phyloP scores from a whole-genome alignment of 2,113 vertebrate genomes.

The Condylura cristata region DNA sequence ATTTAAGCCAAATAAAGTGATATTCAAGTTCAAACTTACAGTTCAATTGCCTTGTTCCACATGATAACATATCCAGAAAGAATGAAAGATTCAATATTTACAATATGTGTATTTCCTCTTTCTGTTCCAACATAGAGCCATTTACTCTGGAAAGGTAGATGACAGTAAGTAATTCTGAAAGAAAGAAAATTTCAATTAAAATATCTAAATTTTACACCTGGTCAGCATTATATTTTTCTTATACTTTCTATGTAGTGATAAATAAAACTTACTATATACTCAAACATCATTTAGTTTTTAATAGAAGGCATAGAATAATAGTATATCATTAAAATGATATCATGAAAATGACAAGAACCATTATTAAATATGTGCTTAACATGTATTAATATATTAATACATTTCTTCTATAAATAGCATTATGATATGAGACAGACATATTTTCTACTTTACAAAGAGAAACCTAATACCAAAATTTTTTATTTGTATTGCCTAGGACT shows the following conservation, averaged over 20 bases:
- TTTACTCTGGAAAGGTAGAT: conserved; percentile 99
- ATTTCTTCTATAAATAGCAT: conserved; percentile 31
- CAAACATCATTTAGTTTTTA: conserved; percentile 9
- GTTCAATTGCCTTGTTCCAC: conserved; percentile 99
- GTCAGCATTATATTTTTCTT: conserved; percentile 56
- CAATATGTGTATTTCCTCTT: conserved; percentile 97
- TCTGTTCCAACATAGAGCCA: conserved; percentile 99
- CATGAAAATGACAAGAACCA: conserved; percentile 47
- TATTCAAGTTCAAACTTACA: conserved; percentile 90
- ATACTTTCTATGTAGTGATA: conserved; percentile 12
- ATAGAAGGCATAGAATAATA: neutral
- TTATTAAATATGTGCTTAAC: conserved; percentile 1
- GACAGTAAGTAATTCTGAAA: conserved; percentile 97
- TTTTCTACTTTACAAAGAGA: conserved; percentile 4
- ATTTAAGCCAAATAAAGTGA: conserved; percentile 44
- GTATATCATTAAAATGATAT: conserved; percentile 5
- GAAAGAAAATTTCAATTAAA: conserved; percentile 76
- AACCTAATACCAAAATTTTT: neutral
- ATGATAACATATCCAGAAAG: conserved; percentile 99
- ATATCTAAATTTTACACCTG: conserved; percentile 67
- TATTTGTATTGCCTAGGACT: neutral
- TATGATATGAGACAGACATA: neutral
- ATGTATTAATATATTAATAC: neutral
- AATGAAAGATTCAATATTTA: conserved; percentile 99
- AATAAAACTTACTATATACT: conserved; percentile 28